phyloP scores from a whole-genome alignment of 2,797 vertebrate species.

The Callimico goeldii region DNA sequence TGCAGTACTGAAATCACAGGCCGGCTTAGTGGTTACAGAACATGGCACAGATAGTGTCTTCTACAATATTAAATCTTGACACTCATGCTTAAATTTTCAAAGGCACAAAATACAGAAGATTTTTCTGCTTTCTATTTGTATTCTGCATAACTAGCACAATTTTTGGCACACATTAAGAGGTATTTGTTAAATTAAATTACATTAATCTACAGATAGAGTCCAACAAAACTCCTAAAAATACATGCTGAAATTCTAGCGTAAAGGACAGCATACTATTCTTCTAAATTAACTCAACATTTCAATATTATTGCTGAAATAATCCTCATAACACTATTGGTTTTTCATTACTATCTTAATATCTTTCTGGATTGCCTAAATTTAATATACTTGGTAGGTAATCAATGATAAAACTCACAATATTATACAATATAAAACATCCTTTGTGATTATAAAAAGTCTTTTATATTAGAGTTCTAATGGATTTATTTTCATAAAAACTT shows the following conservation, averaged over 20 bases:
- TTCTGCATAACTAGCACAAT: background rate
- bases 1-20: background rate
- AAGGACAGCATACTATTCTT: background rate
- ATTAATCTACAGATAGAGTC: background rate
- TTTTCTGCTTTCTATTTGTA: background rate
- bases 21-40: background rate
- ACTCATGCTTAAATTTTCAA: background rate
- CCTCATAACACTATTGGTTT: background rate
- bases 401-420: background rate
- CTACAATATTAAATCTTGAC: background rate
- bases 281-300: background rate
- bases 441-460: background rate
- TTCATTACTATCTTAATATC: conserved; percentile 26
- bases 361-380: background rate
- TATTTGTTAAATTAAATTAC: background rate
- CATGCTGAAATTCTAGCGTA: background rate
- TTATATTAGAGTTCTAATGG: background rate
- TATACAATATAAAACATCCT: conserved; percentile 13
- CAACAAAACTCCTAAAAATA: background rate
- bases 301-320: background rate
- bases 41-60: background rate
- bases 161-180: background rate
- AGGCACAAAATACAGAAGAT: background rate
- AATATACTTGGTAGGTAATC: conserved; percentile 11
- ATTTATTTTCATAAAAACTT: background rate